Conservation (phyloP, 2,113 vertebrate species). For the Bungarus multicinctus region DNA sequence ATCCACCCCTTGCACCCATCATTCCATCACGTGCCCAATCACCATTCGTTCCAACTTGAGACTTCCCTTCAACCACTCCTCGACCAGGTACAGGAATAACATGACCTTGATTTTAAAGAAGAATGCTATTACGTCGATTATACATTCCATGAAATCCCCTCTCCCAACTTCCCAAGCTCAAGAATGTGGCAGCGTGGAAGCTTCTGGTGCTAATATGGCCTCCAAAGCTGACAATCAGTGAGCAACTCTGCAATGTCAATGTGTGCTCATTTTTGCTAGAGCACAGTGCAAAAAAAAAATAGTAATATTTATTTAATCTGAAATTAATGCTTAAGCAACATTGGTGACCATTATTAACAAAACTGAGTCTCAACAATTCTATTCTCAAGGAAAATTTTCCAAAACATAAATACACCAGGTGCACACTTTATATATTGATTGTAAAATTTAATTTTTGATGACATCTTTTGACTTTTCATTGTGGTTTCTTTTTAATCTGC, state of each 20-base stretch:
- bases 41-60: too few species aligned
- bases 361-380: background rate
- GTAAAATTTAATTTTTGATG: background rate
- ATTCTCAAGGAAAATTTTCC: background rate
- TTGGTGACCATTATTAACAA: background rate
- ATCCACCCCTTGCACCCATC: too few species aligned
- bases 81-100: too few species aligned
- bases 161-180: too few species aligned
- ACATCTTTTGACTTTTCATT: background rate
- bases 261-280: background rate
- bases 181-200: too few species aligned
- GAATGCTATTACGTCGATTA: too few species aligned
- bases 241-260: background rate
- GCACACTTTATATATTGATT: background rate
- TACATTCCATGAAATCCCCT: too few species aligned
- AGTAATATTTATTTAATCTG: conserved; percentile 10
- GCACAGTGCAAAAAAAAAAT: background rate
- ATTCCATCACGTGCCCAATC: too few species aligned
- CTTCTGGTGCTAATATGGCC: too few species aligned
- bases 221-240: background rate
- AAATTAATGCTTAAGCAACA: background rate
- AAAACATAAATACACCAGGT: background rate
- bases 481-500: background rate
- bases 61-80: too few species aligned
- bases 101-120: too few species aligned